Base-by-base conservation (phyloP, 2,888 invertebrate species). In the Eupeodes luniger region DNA sequence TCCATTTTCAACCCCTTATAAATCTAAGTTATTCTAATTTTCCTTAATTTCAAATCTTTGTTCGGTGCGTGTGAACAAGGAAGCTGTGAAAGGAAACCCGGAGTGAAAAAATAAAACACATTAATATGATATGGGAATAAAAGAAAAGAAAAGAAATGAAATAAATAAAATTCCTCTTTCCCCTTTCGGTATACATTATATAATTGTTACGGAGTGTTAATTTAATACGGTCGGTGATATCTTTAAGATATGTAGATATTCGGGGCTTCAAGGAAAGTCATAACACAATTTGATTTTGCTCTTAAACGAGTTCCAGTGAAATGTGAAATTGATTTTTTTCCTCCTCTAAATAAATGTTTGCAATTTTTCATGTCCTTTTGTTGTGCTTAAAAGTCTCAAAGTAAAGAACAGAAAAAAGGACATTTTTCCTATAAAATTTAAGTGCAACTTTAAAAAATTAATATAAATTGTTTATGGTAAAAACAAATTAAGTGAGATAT, bases 151-250 rank as follows among this genome's bases (percentile, higher is more conserved):
- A 5, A 19, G 64, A 51, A 77, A 72, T n/a, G 12, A 27, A 57
- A 12, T 12, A 69, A 74, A 53, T 49, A 51, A 51, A 19, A 57
- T 75, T 57, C 49, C 10, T 62, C 67, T 34, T 55, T 40, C 19
- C 40, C 79, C 27, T 27, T 3, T 34, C 74, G 87, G 84, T 87
- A 44, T 66, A 67, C 53, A 77, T 80, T 87, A 87, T 84, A 84
- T 87, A 84, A 87, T 80, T 87, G 57, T 70, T 55, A 14, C 57
- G 57, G 14, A 64, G 78, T 79, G 57, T 36, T 75, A 79, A 74
- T 75, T 72, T 16, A 47, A 55, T 49, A n/a, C 40, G 6, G 40
- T 40, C 64, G 9, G 14, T 12, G 27, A 12, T 16, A 44, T 62
- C 27, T 27, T 51, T 9, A 59, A 75, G 27, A 51, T 76, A n/a